These are phyloP conservation scores for Sceloporus undulatus DNA, from an alignment of 2,113 vertebrate genomes.

Conservation along the genomic window DNA sequence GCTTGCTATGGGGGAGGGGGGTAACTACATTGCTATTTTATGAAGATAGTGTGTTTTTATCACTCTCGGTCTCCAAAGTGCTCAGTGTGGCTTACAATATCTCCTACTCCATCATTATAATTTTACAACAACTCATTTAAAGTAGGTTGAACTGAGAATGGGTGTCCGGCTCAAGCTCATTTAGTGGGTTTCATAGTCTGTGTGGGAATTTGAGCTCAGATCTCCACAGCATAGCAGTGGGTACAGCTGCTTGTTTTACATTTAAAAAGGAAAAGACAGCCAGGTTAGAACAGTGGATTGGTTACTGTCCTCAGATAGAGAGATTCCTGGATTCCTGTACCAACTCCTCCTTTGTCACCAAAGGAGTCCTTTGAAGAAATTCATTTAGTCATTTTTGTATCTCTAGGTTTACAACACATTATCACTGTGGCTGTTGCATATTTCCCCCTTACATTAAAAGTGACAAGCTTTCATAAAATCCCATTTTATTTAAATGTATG, in stretches of 20 bases:
- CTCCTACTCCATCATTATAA: background rate
- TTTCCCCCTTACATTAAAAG: constrained; percentile 62
- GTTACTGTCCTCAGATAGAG: constrained; percentile 70
- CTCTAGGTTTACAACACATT: constrained; percentile 63
- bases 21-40: constrained; percentile 56
- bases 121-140: background rate
- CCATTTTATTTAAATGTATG: constrained; percentile 65
- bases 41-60: constrained; percentile 56
- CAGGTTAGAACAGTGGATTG: constrained; percentile 73
- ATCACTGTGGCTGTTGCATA: constrained; percentile 57
- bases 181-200: background rate
- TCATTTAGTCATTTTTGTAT: constrained; percentile 62
- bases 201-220: background rate
- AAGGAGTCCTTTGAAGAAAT: constrained; percentile 65
- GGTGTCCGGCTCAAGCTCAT: background rate
- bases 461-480: constrained; percentile 58
- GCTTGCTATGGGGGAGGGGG: too few relatives aligned
- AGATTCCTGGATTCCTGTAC: constrained; percentile 66
- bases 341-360: constrained; percentile 59
- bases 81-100: background rate
- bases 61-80: background rate
- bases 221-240: constrained; percentile 57
- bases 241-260: constrained; percentile 67
- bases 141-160: background rate
- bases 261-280: constrained; percentile 63